These are phyloP conservation scores for Aix galericulata DNA, from an alignment of 2,113 vertebrate genomes.

Conservation along the genomic window DNA sequence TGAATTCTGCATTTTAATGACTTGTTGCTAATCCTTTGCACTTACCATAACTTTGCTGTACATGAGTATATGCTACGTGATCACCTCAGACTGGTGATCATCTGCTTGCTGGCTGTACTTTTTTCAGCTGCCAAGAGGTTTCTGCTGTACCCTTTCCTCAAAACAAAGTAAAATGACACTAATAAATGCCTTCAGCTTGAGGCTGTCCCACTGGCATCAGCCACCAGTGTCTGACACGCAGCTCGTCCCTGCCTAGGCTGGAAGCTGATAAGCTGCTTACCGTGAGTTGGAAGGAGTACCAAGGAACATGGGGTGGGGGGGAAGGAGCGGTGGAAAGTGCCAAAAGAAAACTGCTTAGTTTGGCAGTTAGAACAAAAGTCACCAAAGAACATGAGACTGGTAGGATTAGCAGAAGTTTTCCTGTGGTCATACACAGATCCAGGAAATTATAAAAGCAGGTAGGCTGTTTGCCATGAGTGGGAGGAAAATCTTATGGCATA, in stretches of 20 bases:
- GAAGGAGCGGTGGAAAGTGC: conserved; percentile 10
- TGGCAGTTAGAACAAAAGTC: conserved; percentile 67
- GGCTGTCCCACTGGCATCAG: neutral
- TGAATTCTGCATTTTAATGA: neutral
- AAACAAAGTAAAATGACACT: neutral
- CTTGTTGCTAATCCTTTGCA: neutral
- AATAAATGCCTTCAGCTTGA: neutral
- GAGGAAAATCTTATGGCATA: conserved; percentile 69
- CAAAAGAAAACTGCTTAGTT: conserved; percentile 69
- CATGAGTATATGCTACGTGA: neutral
- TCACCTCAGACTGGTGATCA: neutral
- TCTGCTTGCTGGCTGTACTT: neutral
- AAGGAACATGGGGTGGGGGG: neutral
- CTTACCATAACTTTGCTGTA: neutral
- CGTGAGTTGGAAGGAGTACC: conserved; percentile 7
- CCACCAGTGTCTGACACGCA: neutral
- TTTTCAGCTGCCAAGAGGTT: neutral
- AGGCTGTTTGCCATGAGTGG: conserved; percentile 65
- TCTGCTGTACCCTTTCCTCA: neutral
- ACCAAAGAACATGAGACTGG: conserved; percentile 69
- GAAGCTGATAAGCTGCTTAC: conserved; percentile 40
- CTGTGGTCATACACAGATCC: conserved; percentile 63
- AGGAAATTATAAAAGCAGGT: conserved; percentile 74
- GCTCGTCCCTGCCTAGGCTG: neutral
- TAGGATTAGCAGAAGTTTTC: conserved; percentile 72